These are phyloP conservation scores for Caenorhabditis uteleia DNA, from an alignment of 2,888 invertebrate species.

Conservation along the genomic window DNA sequence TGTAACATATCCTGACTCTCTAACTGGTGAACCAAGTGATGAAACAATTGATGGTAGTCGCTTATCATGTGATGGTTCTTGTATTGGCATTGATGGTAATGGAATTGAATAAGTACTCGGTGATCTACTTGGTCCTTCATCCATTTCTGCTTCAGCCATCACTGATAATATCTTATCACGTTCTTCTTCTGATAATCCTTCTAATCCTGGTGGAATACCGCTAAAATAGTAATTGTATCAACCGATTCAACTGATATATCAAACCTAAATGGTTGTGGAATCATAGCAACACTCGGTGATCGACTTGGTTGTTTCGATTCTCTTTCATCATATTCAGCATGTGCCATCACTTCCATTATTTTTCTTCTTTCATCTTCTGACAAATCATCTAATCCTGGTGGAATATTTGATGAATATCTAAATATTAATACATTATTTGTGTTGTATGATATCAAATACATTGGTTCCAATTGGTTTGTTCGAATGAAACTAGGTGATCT, in stretches of 20 bases:
- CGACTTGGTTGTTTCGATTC: background rate
- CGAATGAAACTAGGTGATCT: constrained; percentile 1
- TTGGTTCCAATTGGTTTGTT: background rate
- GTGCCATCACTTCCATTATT: constrained; percentile 76
- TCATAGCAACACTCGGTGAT: constrained; percentile 5
- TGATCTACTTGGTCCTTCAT: constrained; percentile 13
- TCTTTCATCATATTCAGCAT: constrained; percentile 21
- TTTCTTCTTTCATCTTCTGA: constrained; percentile 75
- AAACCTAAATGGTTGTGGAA: background rate
- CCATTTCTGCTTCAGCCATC: constrained; percentile 75
- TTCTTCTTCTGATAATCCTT: constrained; percentile 75
- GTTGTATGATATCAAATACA: too few relatives aligned
- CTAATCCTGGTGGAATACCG: constrained; percentile 62
- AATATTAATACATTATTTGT: too few relatives aligned
- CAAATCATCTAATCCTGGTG: constrained; percentile 69
- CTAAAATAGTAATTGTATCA: too few relatives aligned
- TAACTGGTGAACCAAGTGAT: constrained; percentile 36
- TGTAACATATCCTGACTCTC: constrained; percentile 57
- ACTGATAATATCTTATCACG: constrained; percentile 75
- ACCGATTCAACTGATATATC: constrained; percentile 2
- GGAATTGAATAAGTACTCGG: constrained; percentile 1
- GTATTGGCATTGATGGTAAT: background rate
- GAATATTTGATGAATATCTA: constrained; percentile 24
- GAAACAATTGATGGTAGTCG: background rate
- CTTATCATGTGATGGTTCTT: constrained; percentile 68